Conservation (phyloP, 2,797 vertebrate species). For the Zalophus californianus region DNA sequence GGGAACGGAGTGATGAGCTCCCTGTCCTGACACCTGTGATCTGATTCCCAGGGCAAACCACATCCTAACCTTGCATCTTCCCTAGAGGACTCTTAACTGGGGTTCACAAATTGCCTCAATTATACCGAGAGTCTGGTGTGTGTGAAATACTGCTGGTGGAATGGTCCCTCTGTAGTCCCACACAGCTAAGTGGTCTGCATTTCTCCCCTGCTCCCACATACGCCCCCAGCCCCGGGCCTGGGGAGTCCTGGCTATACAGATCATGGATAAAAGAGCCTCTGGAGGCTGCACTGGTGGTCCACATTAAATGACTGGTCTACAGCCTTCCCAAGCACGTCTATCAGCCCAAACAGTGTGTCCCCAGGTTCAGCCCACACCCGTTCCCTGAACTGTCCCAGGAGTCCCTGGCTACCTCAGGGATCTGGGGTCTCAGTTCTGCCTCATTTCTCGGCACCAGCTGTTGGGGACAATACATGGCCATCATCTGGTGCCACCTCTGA, state of each 20-base stretch:
- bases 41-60: background rate
- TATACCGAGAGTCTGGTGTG: background rate
- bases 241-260: background rate
- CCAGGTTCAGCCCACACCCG: background rate
- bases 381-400: background rate
- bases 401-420: background rate
- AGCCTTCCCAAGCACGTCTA: background rate
- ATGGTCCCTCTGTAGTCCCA: background rate
- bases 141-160: background rate
- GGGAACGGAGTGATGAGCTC: background rate
- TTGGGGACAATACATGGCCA: background rate
- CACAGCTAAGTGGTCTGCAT: background rate
- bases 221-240: fast-evolving
- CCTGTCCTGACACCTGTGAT: background rate
- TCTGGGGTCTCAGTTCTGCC: background rate
- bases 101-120: background rate
- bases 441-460: background rate
- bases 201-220: fast-evolving
- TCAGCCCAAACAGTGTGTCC: background rate
- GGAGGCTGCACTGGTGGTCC: background rate
- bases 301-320: background rate
- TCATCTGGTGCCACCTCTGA: background rate
- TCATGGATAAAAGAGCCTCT: background rate
- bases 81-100: background rate
- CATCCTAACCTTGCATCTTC: background rate